phyloP scores from a whole-genome alignment of 2,797 vertebrate species.

The Anableps anableps region DNA sequence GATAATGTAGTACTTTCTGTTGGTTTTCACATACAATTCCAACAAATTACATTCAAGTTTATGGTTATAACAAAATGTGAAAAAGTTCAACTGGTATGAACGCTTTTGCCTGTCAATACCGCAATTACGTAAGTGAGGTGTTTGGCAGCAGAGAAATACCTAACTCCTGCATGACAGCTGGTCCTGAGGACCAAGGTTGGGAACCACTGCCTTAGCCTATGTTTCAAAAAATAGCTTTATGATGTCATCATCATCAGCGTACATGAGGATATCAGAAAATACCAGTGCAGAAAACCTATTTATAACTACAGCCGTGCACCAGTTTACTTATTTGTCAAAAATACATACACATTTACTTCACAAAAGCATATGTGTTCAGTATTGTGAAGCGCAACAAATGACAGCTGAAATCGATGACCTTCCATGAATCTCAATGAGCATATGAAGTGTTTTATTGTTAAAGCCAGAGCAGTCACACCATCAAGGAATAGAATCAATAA shows the following conservation, averaged over 20 bases:
- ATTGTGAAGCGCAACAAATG: constrained; percentile 23
- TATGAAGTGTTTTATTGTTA: constrained; percentile 29
- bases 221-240: not conserved
- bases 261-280: not conserved
- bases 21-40: not conserved
- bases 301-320: too few relatives aligned
- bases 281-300: not conserved
- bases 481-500: constrained; percentile 49
- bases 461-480: constrained; percentile 15
- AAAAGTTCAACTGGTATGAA: not conserved
- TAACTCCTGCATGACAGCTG: not conserved
- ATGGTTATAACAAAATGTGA: not conserved
- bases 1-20: not conserved
- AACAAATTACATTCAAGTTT: not conserved
- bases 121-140: not conserved
- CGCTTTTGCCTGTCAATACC: not conserved
- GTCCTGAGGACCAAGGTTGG: not conserved
- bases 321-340: constrained; percentile 10
- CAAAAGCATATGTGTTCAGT: constrained; percentile 15
- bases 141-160: not conserved
- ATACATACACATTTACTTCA: constrained; percentile 19
- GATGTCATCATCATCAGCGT: not conserved
- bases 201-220: not conserved
- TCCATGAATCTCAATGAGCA: constrained; percentile 44
- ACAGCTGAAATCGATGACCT: constrained; percentile 32